Base-by-base conservation (phyloP, 2,797 vertebrate genomes). In the Perodicticus potto region DNA sequence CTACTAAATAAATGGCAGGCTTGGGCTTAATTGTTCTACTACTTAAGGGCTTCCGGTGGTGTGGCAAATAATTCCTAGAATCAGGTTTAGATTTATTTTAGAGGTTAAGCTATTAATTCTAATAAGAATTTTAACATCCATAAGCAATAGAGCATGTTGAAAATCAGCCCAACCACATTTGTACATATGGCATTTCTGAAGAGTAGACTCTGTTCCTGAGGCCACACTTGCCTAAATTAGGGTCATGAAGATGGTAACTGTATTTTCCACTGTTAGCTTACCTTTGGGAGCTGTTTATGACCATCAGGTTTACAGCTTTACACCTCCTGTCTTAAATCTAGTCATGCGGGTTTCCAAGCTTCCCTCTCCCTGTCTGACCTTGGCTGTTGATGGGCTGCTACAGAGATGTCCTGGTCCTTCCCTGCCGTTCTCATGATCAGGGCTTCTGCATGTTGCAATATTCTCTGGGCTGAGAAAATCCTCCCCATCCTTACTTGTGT, bases 1-100 rank as follows among this genome's bases (percentile, higher is more conserved):
- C 7, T 22, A 23, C 40, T 73, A 69, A 83, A 43, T 32, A 59
- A 76, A 77, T 86, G 19, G n/a, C 0, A 76, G 72, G 40, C 49
- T 85, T 86, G 59, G 20, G 27, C 61, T 63, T 78, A 37, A 29
- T 34, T 93, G 43, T 45, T 86, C 65, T 81, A 53, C 34, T 90
- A 78, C 34, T 45, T 69, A 32, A 32, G 53, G 73, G n/a, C 34
- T 23, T 90, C 70, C 59, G 7, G 5, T 76, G 34, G 19, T 37
- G 61, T 34, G 14, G 7, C 57, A 84, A 89, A 32, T 86, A 45
- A n/a, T 91, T 43, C 59, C 13, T 65, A 67, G 32, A 61, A 43
- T 6, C n/a, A 73, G 37, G 82, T n/a, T 55, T 82, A 93, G 43
- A 25, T 72, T 94, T 93, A 76, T 87, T 91, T 74, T 76, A 65